Evolutionary conservation across 1,140 invertebrate species (phyloP).

Genomic region (Bombus huntii): DNA sequence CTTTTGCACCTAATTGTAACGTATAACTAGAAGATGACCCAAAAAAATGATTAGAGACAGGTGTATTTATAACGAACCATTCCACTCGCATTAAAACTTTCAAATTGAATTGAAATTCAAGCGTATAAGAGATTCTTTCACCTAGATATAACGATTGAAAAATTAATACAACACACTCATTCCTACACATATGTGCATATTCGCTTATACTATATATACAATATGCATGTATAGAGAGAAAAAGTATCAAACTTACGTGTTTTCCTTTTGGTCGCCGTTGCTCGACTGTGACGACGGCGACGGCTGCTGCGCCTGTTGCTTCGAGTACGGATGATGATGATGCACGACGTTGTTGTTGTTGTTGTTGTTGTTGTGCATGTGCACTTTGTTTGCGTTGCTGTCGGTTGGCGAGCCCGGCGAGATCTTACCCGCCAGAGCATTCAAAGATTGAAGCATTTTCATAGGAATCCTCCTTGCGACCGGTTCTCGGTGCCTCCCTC

Average conservation of each 20-base stretch:
- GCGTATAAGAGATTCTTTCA: background rate
- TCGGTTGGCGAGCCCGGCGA: constrained; percentile 86
- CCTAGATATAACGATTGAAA: background rate
- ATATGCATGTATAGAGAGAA: background rate
- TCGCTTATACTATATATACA: background rate
- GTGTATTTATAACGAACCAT: no score
- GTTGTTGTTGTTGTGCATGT: constrained; percentile 84
- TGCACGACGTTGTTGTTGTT: constrained; percentile 77
- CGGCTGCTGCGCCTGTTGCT: constrained; percentile 74
- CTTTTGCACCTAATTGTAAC: no score
- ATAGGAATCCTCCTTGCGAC: constrained; percentile 73
- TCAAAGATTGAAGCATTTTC: constrained; percentile 90
- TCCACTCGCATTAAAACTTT: no score
- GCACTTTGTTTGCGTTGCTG: constrained; percentile 81
- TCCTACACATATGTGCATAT: no score
- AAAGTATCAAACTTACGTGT: constrained; percentile 75
- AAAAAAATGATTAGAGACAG: no score
- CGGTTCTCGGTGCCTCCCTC: constrained; percentile 69
- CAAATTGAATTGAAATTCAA: no score
- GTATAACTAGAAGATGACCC: no score
- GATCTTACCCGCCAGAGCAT: constrained; percentile 91
- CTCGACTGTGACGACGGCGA: constrained; percentile 66
- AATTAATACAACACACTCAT: no score
- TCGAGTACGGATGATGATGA: constrained; percentile 78
- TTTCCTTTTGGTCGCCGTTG: constrained; percentile 80